phyloP scores from a whole-genome alignment of 2,797 vertebrate genomes.

The Anguilla megastoma region DNA sequence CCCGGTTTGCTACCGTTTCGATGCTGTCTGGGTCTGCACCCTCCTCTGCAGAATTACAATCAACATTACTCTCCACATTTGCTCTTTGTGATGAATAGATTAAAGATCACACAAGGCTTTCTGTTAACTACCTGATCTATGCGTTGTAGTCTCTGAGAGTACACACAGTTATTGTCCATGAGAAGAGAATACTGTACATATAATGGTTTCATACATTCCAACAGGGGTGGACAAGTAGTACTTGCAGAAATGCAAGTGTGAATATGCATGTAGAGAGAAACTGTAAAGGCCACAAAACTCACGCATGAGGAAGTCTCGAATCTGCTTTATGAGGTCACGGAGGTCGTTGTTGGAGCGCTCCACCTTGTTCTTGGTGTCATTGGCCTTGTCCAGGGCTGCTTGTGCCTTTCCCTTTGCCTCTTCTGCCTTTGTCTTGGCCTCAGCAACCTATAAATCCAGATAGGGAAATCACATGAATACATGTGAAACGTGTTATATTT shows the following conservation, averaged over 20 bases:
- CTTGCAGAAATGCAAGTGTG: not conserved
- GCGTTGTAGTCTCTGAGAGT: not conserved
- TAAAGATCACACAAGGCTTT: not conserved
- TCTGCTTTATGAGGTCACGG: constrained; percentile 90
- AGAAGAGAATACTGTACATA: not conserved
- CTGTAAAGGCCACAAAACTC: constrained; percentile 61
- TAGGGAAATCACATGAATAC: not conserved
- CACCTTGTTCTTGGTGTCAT: constrained; percentile 83
- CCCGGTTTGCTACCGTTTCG: constrained; percentile 85
- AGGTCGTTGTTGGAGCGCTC: constrained; percentile 90
- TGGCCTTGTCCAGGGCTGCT: constrained; percentile 86
- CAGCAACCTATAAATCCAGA: constrained; percentile 74
- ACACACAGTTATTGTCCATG: not conserved
- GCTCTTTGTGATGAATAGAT: not conserved
- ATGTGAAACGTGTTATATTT: not conserved
- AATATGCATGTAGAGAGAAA: not conserved
- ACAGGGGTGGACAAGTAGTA: not conserved
- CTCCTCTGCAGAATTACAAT: constrained; percentile 77
- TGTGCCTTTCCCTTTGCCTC: constrained; percentile 84
- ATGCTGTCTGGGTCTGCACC: constrained; percentile 95
- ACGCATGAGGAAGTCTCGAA: constrained; percentile 94
- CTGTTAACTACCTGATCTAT: not conserved
- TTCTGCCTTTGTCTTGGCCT: constrained; percentile 85
- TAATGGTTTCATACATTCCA: not conserved
- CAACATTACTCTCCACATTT: not conserved